Conservation (phyloP, 2,113 vertebrate genomes). For the Lagopus leucura region DNA sequence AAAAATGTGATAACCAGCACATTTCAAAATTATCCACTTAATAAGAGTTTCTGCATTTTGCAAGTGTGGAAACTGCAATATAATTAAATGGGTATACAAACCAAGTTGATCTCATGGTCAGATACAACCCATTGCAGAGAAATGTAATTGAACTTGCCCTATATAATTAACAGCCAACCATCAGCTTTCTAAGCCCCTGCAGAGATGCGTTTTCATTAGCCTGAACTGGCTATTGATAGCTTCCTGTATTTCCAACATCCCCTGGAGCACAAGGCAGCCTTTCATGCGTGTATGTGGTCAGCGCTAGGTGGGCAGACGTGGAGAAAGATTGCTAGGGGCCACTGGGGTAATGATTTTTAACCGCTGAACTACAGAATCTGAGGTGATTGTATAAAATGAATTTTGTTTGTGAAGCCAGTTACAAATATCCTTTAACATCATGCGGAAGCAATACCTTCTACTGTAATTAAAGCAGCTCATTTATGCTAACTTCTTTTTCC, state of each 20-base stretch:
- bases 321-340: conserved; percentile 14
- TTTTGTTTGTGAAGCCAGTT: conserved; percentile 29
- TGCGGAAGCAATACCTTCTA: background rate
- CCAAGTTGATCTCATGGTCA: conserved; percentile 13
- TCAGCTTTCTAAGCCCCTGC: conserved; percentile 31
- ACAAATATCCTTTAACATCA: background rate
- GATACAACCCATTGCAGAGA: conserved; percentile 15
- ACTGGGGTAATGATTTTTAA: conserved; percentile 42
- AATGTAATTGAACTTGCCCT: conserved; percentile 42
- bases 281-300: background rate
- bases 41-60: background rate
- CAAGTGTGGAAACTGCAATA: background rate
- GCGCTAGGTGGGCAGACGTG: conserved; percentile 2
- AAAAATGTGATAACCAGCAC: background rate
- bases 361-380: conserved; percentile 17
- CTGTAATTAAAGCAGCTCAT: background rate
- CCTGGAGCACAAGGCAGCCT: background rate
- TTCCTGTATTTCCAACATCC: background rate
- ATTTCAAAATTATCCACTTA: conserved; percentile 7
- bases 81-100: conserved; percentile 12
- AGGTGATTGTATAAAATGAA: conserved; percentile 38
- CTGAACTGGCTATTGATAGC: conserved; percentile 41
- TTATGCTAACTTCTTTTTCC: background rate
- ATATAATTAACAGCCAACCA: conserved; percentile 40
- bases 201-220: conserved; percentile 44